Conservation (phyloP, 2,113 vertebrate genomes). For the Mormyrus lacerda region DNA sequence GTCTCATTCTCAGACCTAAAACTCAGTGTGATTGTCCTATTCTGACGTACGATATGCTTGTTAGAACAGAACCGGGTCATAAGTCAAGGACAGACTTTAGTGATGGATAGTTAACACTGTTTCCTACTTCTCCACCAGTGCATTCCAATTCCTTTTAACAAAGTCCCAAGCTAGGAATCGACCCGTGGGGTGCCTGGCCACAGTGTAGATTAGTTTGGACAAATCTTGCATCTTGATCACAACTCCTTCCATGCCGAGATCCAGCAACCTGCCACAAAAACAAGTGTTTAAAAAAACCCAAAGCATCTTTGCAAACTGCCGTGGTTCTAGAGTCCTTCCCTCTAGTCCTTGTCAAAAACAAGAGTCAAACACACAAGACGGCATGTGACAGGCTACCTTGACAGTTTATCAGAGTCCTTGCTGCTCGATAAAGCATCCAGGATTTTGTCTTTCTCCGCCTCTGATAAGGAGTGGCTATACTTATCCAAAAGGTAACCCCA, state of each 20-base stretch:
- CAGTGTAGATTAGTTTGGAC: conserved; percentile 46
- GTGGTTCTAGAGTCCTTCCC: background rate
- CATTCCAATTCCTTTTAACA: conserved; percentile 63
- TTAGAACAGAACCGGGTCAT: background rate
- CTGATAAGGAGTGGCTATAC: conserved; percentile 55
- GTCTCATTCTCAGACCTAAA: background rate
- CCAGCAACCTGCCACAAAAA: conserved; percentile 47
- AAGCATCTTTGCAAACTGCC: background rate
- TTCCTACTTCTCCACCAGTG: conserved; percentile 59
- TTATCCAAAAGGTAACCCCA: conserved; percentile 56
- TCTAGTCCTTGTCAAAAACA: background rate
- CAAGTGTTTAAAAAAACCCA: background rate
- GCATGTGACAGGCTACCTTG: conserved; percentile 35
- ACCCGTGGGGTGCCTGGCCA: conserved; percentile 57
- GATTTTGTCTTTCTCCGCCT: conserved; percentile 56
- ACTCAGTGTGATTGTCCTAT: background rate
- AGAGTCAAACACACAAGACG: background rate
- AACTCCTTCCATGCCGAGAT: conserved; percentile 57
- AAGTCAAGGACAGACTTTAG: background rate
- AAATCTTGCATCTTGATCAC: conserved; percentile 60
- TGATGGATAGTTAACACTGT: background rate
- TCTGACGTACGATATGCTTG: background rate
- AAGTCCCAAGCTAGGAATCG: conserved; percentile 60
- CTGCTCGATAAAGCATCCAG: conserved; percentile 54
- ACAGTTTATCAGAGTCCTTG: conserved; percentile 53